Evolutionary conservation across 2,113 vertebrate species (phyloP).

Genomic region (Crotophaga sulcirostris): DNA sequence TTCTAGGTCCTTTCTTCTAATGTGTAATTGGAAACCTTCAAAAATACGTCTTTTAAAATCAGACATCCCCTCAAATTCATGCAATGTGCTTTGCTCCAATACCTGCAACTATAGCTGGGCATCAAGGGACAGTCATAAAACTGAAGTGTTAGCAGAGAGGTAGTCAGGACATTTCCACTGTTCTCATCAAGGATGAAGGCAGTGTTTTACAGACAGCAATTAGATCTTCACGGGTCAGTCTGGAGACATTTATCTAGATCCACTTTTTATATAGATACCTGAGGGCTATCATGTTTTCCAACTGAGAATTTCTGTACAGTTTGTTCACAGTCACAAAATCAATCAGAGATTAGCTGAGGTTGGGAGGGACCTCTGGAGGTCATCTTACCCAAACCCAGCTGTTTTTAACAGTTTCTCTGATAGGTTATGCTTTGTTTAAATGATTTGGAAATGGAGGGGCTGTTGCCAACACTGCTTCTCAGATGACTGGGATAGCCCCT

Average conservation of each 20-base stretch:
- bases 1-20: neutral
- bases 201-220: neutral
- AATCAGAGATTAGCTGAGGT: neutral
- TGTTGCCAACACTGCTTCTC: neutral
- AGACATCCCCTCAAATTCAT: neutral
- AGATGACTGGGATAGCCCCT: neutral
- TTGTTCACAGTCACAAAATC: neutral
- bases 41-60: neutral
- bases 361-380: neutral
- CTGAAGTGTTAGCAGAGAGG: neutral
- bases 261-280: neutral
- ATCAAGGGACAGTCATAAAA: neutral
- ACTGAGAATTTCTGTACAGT: neutral
- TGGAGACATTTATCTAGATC: neutral
- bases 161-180: neutral
- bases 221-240: neutral
- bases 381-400: neutral
- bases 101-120: neutral
- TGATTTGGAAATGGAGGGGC: neutral
- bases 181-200: neutral
- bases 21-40: neutral
- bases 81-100: neutral
- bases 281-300: neutral
- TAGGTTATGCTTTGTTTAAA: neutral
- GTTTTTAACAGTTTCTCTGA: neutral